Evolutionary conservation across 2,888 invertebrate genomes (phyloP), one percentile per base, ranked within the genome.

Genomic region (Dexiosoma caninum): DNA sequence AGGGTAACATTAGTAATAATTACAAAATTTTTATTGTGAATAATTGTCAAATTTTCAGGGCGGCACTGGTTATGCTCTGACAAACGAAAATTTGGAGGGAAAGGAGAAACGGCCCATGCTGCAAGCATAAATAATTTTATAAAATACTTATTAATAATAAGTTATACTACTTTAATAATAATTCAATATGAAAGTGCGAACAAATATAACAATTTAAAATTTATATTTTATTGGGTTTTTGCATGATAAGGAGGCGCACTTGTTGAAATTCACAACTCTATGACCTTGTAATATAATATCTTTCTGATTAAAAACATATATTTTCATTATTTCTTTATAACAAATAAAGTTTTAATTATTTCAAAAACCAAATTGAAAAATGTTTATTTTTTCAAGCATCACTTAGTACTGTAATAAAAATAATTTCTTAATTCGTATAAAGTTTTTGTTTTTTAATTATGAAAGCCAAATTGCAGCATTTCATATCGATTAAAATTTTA

Each of bases 11-110:
- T 46, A n/a, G 8, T 46, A 16, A n/a, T 40, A 35, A 16, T 37
- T 8, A 40, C 6, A 53, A 42, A 49, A 51, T 8, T 23, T 32
- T 23, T 12, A 27, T 21, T 59, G 8, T 55, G 14, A 55, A 74
- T 4, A 37, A 42, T 12, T 55, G 19, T n/a, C 16, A 37, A 16
- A 19, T 77, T 83, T 92, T 72, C 86, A 95, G 95, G 99, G 99
- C 85, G 98, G 98, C 40, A 98, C 98, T 14, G 98, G 98, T 12
- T 99, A 97, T 91, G 92, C 98, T 6, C 93, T 93, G 42, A 97
- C 97, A 30, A 98, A 98, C 88, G 92, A 93, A 42, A 94, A 95
- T 84, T 91, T 98, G 70, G 93, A 96, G 89, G 97, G 95, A 9
- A 95, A 95, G 89, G 94, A 95, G 88, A 94, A 94, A 83, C 92